Percentiles rank a stretch among this genome's conserved stretches.
These are phyloP conservation scores for Aphelenchoides besseyi DNA, from an alignment of 1,140 invertebrate genomes.

Conservation along the genomic window DNA sequence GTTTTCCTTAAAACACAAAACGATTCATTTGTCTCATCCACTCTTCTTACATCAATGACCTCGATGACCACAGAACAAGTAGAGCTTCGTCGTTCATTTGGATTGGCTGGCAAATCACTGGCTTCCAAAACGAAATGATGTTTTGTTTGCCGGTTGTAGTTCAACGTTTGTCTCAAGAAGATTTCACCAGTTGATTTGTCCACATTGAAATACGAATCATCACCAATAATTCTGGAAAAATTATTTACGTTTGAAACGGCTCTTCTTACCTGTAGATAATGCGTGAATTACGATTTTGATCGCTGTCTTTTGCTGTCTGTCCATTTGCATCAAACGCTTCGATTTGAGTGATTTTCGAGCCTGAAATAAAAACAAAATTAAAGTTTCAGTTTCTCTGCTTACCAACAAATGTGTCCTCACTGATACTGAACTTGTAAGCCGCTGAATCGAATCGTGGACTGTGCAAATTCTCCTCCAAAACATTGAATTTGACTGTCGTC, in stretches of 20 bases:
- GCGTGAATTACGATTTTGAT: too few species aligned
- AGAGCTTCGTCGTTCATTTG: slow-evolving; percentile 22
- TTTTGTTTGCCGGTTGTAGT: slow-evolving; percentile 23
- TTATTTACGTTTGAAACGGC: slow-evolving; percentile 65
- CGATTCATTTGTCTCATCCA: not conserved
- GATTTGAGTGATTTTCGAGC: slow-evolving; percentile 60
- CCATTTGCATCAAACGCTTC: slow-evolving; percentile 64
- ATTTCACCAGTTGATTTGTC: slow-evolving; percentile 34
- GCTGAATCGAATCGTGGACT: slow-evolving; percentile 11
- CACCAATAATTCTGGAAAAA: slow-evolving; percentile 21
- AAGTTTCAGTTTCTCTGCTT: not conserved
- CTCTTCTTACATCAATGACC: slow-evolving; percentile 15
- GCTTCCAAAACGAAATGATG: slow-evolving; percentile 28
- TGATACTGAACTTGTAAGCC: slow-evolving; percentile 24
- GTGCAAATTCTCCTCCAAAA: slow-evolving; percentile 22
- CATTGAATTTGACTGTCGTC: slow-evolving; percentile 20
- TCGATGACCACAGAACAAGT: slow-evolving; percentile 24
- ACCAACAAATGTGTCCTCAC: slow-evolving; percentile 37
- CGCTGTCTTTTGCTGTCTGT: too few species aligned
- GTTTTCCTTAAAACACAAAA: slow-evolving; percentile 1
- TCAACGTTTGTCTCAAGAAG: slow-evolving; percentile 20
- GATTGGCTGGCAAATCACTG: not conserved
- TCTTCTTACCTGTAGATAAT: too few species aligned
- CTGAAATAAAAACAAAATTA: not conserved
- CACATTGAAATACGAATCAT: slow-evolving; percentile 29